Base-by-base conservation (phyloP, 2,797 vertebrate species). In the Oryzias dopingdopingensis region DNA sequence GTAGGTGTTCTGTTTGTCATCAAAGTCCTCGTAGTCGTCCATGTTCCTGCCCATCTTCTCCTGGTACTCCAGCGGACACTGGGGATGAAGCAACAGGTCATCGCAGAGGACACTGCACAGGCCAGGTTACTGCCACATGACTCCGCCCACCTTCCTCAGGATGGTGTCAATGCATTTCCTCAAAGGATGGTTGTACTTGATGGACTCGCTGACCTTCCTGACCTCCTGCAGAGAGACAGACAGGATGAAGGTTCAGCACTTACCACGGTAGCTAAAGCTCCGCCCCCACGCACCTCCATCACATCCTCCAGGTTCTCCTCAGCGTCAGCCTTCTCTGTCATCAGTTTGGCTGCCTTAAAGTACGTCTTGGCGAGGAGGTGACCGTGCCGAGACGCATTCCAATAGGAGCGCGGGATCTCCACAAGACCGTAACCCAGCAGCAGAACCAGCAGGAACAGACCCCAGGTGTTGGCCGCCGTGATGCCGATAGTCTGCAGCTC, bases 1-100 rank as follows among this genome's bases (percentile, higher is more conserved):
- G 29, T 96, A 97, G 1, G 86, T 90, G 87, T 94, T 96, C 65
- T 92, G 94, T 62, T 95, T 95, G 87, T 98, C 96, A 65, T 98
- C 96, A 90, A 96, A 99, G 87, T 99, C 97, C 91, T 99, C 96
- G 72, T 96, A 98, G 84, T 98, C 96, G 40, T 99, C 97, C 95
- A 98, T 97, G 86, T 97, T 99, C 55, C 96, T 90, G 54, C 96
- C 95, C 96, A 98, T 96, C 91, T 96, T 97, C 88, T 98, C 96
- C 66, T 99, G 96, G 84, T 98, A 97, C 13, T 97, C 97, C 72
- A 92, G 62, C 5, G 96, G 97, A 44, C 97, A 99, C 97, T 98
- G 65, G 14, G 52, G 52, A 29, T 45, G 50, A n/a, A 42, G 40
- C 4, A n/a, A 40, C 23, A 6, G 1, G 10, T 51, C 1, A 42